phyloP scores from a whole-genome alignment of 2,888 invertebrate species.

The Meloe dianella region DNA sequence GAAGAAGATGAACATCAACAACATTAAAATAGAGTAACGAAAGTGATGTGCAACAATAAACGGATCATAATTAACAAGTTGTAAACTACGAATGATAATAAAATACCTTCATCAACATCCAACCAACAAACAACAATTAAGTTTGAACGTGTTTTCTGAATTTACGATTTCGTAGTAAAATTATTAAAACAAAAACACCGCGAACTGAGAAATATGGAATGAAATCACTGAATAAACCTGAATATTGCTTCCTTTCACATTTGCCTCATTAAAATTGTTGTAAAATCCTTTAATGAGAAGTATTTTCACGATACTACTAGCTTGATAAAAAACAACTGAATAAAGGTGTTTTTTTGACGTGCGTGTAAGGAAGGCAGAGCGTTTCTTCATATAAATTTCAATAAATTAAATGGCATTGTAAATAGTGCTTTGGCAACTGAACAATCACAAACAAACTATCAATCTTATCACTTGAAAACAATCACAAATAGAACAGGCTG shows the following conservation, averaged over 20 bases:
- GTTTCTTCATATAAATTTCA: background rate
- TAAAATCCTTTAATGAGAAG: background rate
- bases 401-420: background rate
- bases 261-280: conserved; percentile 9
- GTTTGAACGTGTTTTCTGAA: background rate
- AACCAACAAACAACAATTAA: background rate
- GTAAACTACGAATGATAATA: conserved; percentile 12
- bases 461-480: background rate
- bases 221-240: background rate
- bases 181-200: background rate
- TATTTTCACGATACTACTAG: background rate
- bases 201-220: background rate
- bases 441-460: background rate
- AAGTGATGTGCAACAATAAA: background rate
- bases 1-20: too few relatives aligned
- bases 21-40: background rate
- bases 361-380: too few relatives aligned
- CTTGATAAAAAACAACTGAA: background rate
- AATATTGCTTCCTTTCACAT: background rate
- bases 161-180: background rate
- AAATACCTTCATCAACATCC: background rate
- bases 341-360: background rate
- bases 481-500: background rate
- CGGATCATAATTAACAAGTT: conserved; percentile 18
- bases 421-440: background rate